Evolutionary conservation across 2,797 vertebrate genomes (phyloP).

Genomic region (Aeoliscus strigatus): DNA sequence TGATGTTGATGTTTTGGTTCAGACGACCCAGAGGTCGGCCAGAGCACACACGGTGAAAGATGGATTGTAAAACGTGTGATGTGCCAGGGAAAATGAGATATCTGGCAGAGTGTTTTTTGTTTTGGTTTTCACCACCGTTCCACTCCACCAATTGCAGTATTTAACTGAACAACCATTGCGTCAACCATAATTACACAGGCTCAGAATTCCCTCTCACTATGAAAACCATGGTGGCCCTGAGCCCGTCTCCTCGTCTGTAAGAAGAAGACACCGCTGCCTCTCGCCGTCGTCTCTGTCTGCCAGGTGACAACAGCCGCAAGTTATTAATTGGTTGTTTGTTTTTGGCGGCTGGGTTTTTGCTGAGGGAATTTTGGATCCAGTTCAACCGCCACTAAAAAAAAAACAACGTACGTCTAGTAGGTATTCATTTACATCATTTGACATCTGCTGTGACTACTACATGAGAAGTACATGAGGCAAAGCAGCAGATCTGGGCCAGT

Average conservation of each 20-base stretch:
- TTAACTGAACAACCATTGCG: constrained; percentile 76
- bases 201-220: constrained; percentile 45
- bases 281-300: neutral
- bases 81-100: constrained; percentile 27
- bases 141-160: constrained; percentile 71
- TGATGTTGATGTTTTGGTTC: constrained; percentile 29
- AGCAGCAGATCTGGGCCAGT: too few species aligned
- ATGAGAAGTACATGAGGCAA: too few species aligned
- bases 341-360: too few species aligned
- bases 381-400: too few species aligned
- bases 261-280: constrained; percentile 1
- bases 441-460: too few species aligned
- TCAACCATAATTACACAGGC: constrained; percentile 71
- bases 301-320: constrained; percentile 17
- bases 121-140: constrained; percentile 49
- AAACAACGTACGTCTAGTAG: too few species aligned
- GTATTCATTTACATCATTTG: too few species aligned
- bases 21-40: constrained; percentile 27
- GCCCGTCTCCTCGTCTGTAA: constrained; percentile 23
- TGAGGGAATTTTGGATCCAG: too few species aligned
- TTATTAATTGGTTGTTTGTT: too few species aligned
- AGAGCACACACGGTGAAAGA: neutral
- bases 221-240: constrained; percentile 40
- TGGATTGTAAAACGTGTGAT: constrained; percentile 28
- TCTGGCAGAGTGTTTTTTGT: constrained; percentile 45